Evolutionary conservation across 1,140 invertebrate species (phyloP).

Genomic region (Neoseiulus cucumeris): DNA sequence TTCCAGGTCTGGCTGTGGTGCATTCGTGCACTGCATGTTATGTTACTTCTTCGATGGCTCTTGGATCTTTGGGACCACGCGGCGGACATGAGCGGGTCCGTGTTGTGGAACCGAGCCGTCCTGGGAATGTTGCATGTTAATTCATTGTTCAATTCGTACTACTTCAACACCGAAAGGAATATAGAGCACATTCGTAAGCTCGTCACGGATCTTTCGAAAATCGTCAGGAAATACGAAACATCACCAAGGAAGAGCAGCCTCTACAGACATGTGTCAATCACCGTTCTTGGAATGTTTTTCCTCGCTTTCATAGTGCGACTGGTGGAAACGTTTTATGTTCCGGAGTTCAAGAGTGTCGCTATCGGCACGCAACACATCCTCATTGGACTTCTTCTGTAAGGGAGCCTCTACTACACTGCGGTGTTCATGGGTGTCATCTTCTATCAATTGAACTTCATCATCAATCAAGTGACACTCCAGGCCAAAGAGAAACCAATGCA

Average conservation of each 20-base stretch:
- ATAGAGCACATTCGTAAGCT: background rate
- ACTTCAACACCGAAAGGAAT: background rate
- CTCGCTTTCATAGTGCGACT: background rate
- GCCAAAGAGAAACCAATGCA: conserved; percentile 1
- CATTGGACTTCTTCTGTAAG: background rate
- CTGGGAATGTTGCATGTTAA: background rate
- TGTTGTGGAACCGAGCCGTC: background rate
- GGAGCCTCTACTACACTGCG: background rate
- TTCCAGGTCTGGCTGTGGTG: conserved; percentile 1
- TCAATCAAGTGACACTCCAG: background rate
- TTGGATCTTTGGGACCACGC: background rate
- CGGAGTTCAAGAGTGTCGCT: background rate
- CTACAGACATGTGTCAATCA: background rate
- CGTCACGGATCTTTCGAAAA: background rate
- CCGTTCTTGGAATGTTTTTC: background rate
- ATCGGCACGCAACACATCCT: background rate
- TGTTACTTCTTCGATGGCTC: background rate
- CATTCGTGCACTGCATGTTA: background rate
- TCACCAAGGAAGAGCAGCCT: background rate
- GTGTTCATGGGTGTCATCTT: background rate
- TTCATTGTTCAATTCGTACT: background rate
- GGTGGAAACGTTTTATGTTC: conserved; percentile 1
- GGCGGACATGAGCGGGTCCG: background rate
- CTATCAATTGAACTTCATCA: conserved; percentile 1
- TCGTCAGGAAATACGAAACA: background rate